Evolutionary conservation across 2,113 vertebrate genomes (phyloP).

Genomic region (Sebastes fasciatus): DNA sequence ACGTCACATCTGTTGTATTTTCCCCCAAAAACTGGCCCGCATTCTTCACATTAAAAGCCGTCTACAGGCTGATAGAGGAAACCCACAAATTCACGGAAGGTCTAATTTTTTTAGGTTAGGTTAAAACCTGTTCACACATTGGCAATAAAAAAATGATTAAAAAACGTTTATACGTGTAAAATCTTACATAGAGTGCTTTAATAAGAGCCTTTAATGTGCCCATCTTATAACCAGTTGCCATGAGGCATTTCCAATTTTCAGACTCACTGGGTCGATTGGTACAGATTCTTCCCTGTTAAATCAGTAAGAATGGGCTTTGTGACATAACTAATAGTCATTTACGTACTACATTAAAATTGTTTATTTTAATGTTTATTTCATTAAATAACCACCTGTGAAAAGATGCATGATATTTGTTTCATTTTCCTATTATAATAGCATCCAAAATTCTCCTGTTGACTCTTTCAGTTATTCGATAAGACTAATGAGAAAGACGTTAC

Average conservation of each 20-base stretch:
- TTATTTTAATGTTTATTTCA: not conserved
- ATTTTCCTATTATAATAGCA: not conserved
- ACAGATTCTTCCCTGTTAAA: not conserved
- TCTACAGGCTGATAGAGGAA: too few relatives aligned
- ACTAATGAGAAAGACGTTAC: not conserved
- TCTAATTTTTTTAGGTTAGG: too few relatives aligned
- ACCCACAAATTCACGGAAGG: too few relatives aligned
- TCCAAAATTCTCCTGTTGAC: not conserved
- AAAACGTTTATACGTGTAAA: too few relatives aligned
- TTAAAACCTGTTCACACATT: too few relatives aligned
- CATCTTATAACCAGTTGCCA: too few relatives aligned
- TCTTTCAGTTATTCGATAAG: not conserved
- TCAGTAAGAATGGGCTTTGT: not conserved
- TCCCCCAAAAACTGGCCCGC: too few relatives aligned
- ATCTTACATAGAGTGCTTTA: too few relatives aligned
- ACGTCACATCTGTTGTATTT: too few relatives aligned
- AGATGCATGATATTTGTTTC: not conserved
- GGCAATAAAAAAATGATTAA: too few relatives aligned
- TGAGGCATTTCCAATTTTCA: not conserved
- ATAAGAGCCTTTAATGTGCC: too few relatives aligned
- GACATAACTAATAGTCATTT: not conserved
- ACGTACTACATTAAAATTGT: not conserved
- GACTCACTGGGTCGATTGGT: not conserved
- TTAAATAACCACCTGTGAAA: not conserved
- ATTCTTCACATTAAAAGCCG: too few relatives aligned